phyloP scores from a whole-genome alignment of 2,113 vertebrate species.

The Mugil cephalus region DNA sequence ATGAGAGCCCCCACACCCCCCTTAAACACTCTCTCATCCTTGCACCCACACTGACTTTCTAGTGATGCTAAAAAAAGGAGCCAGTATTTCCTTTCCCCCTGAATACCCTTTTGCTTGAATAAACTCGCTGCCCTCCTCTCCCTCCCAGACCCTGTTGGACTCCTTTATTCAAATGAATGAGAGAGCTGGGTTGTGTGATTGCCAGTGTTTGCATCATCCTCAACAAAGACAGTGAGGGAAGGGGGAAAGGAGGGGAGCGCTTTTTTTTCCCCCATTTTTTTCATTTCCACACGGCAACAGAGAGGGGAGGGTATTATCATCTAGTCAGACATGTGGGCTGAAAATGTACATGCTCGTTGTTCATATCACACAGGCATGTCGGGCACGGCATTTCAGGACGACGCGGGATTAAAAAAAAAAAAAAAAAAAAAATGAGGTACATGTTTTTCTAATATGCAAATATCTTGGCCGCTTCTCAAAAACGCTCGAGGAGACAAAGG shows the following conservation, averaged over 20 bases:
- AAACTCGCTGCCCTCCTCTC: conserved; percentile 50
- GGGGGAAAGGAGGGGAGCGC: conserved; percentile 13
- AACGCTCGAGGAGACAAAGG: conserved; percentile 75
- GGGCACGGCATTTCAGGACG: background rate
- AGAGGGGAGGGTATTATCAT: background rate
- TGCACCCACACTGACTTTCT: conserved; percentile 42
- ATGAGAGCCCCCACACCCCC: too few species aligned
- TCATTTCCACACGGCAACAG: conserved; percentile 60
- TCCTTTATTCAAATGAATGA: conserved; percentile 51
- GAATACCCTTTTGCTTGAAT: conserved; percentile 49
- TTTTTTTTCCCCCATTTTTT: too few species aligned
- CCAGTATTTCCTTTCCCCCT: background rate
- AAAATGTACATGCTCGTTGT: too few species aligned
- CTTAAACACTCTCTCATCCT: conserved; percentile 15
- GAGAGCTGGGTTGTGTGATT: conserved; percentile 71
- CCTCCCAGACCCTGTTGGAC: conserved; percentile 33
- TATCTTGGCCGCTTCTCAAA: conserved; percentile 33
- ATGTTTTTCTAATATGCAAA: conserved; percentile 70
- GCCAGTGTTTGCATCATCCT: conserved; percentile 87
- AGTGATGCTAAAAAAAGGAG: conserved; percentile 67
- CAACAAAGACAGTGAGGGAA: conserved; percentile 64
- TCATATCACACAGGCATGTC: too few species aligned
- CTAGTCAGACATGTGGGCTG: conserved; percentile 33
- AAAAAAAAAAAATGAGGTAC: background rate
- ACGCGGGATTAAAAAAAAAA: too few species aligned